Conservation (phyloP, 2,797 vertebrate genomes). For the Pantherophis vulpinus region DNA sequence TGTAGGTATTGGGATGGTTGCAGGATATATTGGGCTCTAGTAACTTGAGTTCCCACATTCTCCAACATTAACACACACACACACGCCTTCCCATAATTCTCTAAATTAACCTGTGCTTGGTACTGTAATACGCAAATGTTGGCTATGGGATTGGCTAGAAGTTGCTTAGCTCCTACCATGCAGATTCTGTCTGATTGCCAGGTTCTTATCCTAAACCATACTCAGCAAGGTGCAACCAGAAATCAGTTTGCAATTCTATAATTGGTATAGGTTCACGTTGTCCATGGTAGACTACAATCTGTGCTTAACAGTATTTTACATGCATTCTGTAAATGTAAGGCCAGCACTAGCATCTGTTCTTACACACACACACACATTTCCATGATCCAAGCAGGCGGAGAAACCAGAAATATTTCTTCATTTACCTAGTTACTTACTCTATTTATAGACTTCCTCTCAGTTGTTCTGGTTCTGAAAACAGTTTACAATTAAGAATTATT, state of each 20-base stretch:
- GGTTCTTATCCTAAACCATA: neutral
- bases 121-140: neutral
- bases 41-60: neutral
- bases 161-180: neutral
- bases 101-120: neutral
- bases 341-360: neutral
- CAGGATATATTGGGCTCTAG: neutral
- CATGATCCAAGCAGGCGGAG: neutral
- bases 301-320: slow-evolving; percentile 9
- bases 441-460: slow-evolving; percentile 1
- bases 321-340: neutral
- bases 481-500: neutral
- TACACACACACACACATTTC: no score
- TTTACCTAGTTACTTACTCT: neutral
- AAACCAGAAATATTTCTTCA: neutral
- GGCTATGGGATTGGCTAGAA: neutral
- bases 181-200: neutral
- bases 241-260: slow-evolving; percentile 9
- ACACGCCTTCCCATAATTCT: neutral
- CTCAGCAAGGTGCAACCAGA: slow-evolving; percentile 4
- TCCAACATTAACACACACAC: neutral
- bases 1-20: neutral
- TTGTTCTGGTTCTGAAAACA: neutral
- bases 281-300: neutral
- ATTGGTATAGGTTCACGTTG: neutral